Percentiles rank a stretch among this genome's conserved stretches.
Conservation (phyloP, 2,113 vertebrate genomes). For the Cyanoliseus patagonus region DNA sequence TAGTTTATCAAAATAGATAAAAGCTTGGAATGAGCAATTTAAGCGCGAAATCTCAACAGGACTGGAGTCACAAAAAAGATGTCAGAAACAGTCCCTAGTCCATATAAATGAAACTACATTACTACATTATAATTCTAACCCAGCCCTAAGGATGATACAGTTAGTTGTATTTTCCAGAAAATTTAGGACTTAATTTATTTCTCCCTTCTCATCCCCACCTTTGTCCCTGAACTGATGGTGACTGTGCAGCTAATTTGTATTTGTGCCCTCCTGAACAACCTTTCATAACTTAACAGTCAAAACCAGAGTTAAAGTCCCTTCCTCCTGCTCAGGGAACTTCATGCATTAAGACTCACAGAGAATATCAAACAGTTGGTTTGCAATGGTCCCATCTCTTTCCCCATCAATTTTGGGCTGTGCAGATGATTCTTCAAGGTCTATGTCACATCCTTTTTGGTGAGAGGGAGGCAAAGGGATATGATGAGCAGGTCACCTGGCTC, state of each 20-base stretch:
- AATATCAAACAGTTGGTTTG: neutral
- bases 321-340: neutral
- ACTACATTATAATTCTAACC: neutral
- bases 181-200: neutral
- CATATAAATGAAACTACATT: neutral
- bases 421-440: neutral
- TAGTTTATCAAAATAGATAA: fast-evolving
- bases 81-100: neutral
- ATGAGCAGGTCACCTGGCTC: neutral
- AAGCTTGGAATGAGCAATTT: neutral
- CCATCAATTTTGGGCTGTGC: neutral
- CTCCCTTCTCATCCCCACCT: neutral
- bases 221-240: neutral
- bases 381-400: neutral
- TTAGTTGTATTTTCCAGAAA: neutral
- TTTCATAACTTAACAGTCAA: neutral
- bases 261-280: neutral
- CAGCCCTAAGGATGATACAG: neutral
- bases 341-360: fast-evolving
- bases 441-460: neutral
- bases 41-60: neutral
- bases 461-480: neutral
- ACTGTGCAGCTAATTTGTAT: neutral
- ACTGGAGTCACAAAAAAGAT: neutral
- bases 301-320: neutral